A percentile compares a stretch with the other conserved stretches of the same genome.
Evolutionary conservation across 30 jellyfish, hydroid and myxozoan species (phyloP).

Genomic region (Chironex yamaguchii): DNA sequence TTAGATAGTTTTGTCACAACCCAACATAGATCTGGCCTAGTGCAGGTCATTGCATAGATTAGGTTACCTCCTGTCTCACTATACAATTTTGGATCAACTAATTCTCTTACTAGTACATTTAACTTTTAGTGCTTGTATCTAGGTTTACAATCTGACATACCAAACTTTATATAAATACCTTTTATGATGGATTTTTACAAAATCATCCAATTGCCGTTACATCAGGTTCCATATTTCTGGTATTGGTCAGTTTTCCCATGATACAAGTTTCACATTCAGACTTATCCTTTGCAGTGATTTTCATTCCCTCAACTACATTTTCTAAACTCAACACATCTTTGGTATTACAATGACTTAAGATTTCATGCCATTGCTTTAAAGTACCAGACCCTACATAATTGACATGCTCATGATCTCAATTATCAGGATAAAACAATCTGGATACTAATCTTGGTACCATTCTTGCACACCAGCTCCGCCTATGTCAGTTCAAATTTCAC

Average conservation of each 20-base stretch:
- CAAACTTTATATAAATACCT: too few species aligned
- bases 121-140: too few species aligned
- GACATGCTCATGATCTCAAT: too few species aligned
- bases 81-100: too few species aligned
- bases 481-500: too few species aligned
- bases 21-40: constrained; percentile 55
- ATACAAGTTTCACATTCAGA: constrained; percentile 45
- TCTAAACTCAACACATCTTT: constrained; percentile 46
- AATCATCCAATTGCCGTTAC: too few species aligned
- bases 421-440: too few species aligned
- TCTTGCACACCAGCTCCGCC: too few species aligned
- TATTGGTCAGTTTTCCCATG: constrained; percentile 23
- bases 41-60: constrained; percentile 16
- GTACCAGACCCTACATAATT: constrained; percentile 1
- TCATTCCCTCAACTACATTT: constrained; percentile 62
- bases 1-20: constrained; percentile 17
- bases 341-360: constrained; percentile 60
- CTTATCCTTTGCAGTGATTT: constrained; percentile 4
- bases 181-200: too few species aligned
- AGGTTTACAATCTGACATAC: too few species aligned
- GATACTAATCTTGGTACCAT: too few species aligned
- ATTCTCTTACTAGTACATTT: too few species aligned
- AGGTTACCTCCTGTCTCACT: constrained; percentile 38
- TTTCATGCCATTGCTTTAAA: constrained; percentile 47
- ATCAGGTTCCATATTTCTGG: constrained; percentile 51